These are phyloP conservation scores for Chondrosia reniformis DNA, from an alignment of 37 sponge, comb jelly and placozoan genomes.

Conservation along the genomic window DNA sequence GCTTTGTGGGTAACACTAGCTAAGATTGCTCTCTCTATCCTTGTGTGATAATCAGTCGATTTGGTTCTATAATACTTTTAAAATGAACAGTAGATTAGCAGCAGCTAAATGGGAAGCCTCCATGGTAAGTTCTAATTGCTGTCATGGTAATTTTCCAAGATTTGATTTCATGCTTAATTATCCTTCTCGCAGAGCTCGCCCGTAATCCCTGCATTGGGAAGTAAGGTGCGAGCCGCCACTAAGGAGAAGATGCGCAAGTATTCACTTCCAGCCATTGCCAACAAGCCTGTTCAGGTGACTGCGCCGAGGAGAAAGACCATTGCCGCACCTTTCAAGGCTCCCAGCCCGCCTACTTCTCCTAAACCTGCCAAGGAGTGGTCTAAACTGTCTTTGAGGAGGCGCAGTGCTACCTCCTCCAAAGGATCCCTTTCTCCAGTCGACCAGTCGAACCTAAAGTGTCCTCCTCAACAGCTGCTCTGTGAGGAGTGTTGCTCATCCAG, in stretches of 20 bases:
- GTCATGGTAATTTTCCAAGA: no score
- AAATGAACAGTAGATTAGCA: no score
- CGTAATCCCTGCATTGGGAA: no score
- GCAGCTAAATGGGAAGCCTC: no score
- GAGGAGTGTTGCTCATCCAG: background rate
- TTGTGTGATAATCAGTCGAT: no score
- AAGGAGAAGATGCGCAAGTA: background rate
- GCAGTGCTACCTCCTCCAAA: background rate
- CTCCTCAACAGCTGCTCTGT: background rate
- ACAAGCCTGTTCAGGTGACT: background rate
- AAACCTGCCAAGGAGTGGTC: background rate
- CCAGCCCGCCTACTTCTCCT: constrained; percentile 5
- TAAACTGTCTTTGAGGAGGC: background rate
- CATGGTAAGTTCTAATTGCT: no score
- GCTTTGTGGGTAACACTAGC: no score
- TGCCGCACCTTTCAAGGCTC: background rate
- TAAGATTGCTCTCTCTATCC: no score
- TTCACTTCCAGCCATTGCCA: background rate
- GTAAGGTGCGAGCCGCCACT: no score
- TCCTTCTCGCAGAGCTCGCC: no score
- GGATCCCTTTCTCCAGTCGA: background rate
- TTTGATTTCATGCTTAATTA: no score
- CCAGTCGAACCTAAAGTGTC: background rate
- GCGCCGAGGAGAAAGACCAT: background rate
- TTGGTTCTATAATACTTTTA: no score